Evolutionary conservation across 2,888 invertebrate genomes (phyloP).

Genomic region (Nomada lathburiana): DNA sequence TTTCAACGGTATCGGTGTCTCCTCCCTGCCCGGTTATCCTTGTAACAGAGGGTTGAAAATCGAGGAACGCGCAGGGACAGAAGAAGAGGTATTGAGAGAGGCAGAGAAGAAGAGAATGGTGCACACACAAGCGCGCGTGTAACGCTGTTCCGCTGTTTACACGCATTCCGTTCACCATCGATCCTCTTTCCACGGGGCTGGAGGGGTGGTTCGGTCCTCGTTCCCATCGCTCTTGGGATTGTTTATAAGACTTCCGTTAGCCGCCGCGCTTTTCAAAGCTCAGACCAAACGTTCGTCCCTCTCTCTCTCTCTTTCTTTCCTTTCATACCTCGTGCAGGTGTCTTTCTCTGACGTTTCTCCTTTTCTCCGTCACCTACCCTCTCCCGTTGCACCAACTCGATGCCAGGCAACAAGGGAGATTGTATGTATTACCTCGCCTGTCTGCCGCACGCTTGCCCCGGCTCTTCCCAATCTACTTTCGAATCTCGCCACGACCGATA

Average conservation of each 20-base stretch:
- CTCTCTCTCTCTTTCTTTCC: constrained; percentile 1
- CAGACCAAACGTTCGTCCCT: constrained; percentile 9
- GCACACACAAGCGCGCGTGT: constrained; percentile 23
- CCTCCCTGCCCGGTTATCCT: not conserved
- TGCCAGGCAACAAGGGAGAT: constrained; percentile 78
- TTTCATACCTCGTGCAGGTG: constrained; percentile 21
- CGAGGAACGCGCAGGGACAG: not conserved
- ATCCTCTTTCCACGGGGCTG: constrained; percentile 71
- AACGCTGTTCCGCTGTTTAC: constrained; percentile 68
- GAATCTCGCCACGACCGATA: constrained; percentile 75
- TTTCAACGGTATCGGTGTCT: constrained; percentile 19
- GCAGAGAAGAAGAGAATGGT: not conserved
- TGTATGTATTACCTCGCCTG: constrained; percentile 79
- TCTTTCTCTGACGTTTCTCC: constrained; percentile 15
- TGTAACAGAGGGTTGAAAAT: not conserved
- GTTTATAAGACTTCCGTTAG: constrained; percentile 80
- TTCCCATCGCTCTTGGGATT: constrained; percentile 74
- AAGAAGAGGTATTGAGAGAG: not conserved
- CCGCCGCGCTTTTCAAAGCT: constrained; percentile 75
- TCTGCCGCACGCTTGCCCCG: constrained; percentile 76
- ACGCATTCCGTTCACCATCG: constrained; percentile 71
- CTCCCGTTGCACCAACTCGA: constrained; percentile 56
- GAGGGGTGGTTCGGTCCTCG: constrained; percentile 58
- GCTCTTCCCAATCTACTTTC: constrained; percentile 76
- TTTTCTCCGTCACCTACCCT: constrained; percentile 14